Evolutionary conservation across 2,797 vertebrate species (phyloP).

Genomic region (Dallia pectoralis): DNA sequence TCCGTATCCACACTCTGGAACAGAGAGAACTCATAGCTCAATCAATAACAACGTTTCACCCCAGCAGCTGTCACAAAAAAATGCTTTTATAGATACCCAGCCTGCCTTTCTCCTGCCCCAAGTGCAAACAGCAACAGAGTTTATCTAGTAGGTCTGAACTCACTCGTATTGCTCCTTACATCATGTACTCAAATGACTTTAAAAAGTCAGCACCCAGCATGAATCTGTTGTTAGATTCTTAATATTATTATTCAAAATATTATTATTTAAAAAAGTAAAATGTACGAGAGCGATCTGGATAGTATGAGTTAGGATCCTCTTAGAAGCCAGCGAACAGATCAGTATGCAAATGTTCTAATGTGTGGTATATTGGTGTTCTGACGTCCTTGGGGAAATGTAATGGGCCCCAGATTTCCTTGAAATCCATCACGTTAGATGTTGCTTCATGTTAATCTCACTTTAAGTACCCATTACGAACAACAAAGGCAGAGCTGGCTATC

Average conservation of each 20-base stretch:
- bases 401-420: slow-evolving; percentile 26
- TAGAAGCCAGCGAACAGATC: slow-evolving; percentile 39
- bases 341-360: slow-evolving; percentile 26
- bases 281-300: slow-evolving; percentile 17
- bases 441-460: slow-evolving; percentile 59
- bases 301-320: slow-evolving; percentile 41
- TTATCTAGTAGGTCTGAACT: too few relatives aligned
- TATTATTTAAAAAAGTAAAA: slow-evolving; percentile 11
- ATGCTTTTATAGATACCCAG: too few relatives aligned
- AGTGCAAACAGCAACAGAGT: too few relatives aligned
- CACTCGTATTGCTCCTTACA: too few relatives aligned
- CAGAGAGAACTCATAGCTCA: too few relatives aligned
- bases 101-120: too few relatives aligned
- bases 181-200: too few relatives aligned
- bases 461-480: slow-evolving; percentile 62
- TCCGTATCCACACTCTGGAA: too few relatives aligned
- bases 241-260: not conserved
- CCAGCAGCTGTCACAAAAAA: too few relatives aligned
- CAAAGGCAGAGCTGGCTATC: slow-evolving; percentile 55
- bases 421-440: not conserved
- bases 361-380: slow-evolving; percentile 29
- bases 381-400: slow-evolving; percentile 40
- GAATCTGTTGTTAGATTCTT: not conserved
- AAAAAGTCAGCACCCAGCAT: too few relatives aligned
- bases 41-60: too few relatives aligned